Evolutionary conservation across 2,113 vertebrate species (phyloP).

Genomic region (Vidua macroura): DNA sequence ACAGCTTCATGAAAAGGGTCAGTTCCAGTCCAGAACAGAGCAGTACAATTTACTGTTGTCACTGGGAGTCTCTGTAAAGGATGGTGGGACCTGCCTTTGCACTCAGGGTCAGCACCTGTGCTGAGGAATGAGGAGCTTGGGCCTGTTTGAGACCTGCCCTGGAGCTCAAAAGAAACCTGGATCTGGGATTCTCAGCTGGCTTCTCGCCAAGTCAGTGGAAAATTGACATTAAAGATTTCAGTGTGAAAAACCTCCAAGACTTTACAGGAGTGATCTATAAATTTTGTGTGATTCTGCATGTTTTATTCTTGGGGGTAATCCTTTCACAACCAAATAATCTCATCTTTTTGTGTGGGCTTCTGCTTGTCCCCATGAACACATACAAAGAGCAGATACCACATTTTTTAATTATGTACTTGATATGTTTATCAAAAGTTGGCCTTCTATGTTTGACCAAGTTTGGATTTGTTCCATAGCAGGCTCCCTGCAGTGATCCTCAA

Average conservation of each 20-base stretch:
- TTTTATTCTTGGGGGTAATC: background rate
- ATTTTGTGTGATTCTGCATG: background rate
- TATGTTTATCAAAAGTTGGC: background rate
- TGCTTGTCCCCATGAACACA: background rate
- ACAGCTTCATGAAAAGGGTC: background rate
- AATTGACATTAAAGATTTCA: background rate
- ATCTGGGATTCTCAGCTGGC: background rate
- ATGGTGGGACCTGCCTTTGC: background rate
- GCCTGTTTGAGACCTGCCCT: background rate
- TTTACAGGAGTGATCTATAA: background rate
- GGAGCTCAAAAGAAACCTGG: background rate
- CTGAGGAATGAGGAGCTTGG: background rate
- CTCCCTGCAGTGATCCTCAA: background rate
- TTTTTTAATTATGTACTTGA: background rate
- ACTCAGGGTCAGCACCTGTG: background rate
- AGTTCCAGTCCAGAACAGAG: background rate
- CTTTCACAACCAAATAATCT: background rate
- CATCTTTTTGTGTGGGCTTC: background rate
- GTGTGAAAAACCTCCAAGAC: background rate
- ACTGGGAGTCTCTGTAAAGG: background rate
- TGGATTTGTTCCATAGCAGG: background rate
- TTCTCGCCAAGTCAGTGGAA: background rate
- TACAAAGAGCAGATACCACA: background rate
- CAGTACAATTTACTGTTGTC: background rate
- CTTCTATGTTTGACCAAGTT: background rate